Evolutionary conservation across 2,113 vertebrate genomes (phyloP).

Genomic region (Pelecanoides urinatrix): DNA sequence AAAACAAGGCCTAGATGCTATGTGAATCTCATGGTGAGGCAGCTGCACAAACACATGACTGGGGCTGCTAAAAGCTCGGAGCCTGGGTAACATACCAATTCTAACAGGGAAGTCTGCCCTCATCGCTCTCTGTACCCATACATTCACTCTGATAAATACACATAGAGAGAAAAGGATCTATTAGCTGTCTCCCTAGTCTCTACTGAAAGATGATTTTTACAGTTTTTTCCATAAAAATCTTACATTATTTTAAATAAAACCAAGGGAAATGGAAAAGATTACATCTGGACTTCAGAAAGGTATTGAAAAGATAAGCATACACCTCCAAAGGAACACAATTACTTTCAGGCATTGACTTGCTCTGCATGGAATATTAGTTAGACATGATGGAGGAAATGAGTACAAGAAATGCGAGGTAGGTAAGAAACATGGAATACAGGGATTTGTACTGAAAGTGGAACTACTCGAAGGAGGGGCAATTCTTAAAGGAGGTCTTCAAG

Average conservation of each 20-base stretch:
- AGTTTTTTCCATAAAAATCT: neutral
- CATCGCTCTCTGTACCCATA: neutral
- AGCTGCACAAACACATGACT: neutral
- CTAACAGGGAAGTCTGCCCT: neutral
- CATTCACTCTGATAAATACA: neutral
- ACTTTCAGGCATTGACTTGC: neutral
- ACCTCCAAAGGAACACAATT: neutral
- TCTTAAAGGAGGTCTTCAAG: neutral
- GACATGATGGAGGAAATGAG: neutral
- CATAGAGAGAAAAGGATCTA: neutral
- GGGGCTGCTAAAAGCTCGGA: neutral
- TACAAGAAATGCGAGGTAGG: neutral
- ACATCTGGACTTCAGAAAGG: neutral
- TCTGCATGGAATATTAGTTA: neutral
- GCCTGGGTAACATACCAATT: neutral
- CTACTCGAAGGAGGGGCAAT: neutral
- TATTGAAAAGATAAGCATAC: neutral
- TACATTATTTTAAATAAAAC: neutral
- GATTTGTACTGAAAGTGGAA: neutral
- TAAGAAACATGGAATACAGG: neutral
- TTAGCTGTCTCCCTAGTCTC: neutral
- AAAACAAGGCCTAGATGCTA: neutral
- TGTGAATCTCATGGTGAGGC: neutral
- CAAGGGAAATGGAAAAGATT: neutral
- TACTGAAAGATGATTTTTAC: neutral